Base-by-base conservation (phyloP, 2,797 vertebrate genomes). In the Macrochelys suwanniensis region DNA sequence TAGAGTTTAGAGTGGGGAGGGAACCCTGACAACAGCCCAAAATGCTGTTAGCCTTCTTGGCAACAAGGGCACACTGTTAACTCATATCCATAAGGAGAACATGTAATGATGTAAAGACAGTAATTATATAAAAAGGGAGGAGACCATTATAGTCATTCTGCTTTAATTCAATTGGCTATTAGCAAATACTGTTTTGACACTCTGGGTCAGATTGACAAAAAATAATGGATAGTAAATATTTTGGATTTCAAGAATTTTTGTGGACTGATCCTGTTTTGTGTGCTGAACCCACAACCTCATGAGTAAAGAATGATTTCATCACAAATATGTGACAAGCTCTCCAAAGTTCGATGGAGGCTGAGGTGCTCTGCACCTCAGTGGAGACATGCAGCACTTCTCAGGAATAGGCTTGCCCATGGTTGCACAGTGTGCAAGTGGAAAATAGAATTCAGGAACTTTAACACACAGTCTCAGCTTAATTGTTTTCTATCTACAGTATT, bases 41-140 rank as follows among this genome's bases (percentile, higher is more conserved):
- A 47, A 47, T 47, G 47, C 47, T 47, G 47, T 47, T 47, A 47
- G 47, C 47, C 47, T 47, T 47, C 47, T 47, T 47, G 47, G 47
- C 47, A 47, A 47, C 47, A 47, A 47, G 47, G 47, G 47, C 47
- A 47, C 47, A 47, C 47, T 47, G 47, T 47, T 47, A 9, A 47
- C 47, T 47, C 47, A 47, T 47, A 47, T 47, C 47, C 47, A 47
- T 11, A 85, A 90, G 80, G 37, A 11, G n/a, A 45, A 90, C 31
- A 51, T 59, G 51, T n/a, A 37, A 84, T 82, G 17, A 80, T 56
- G 51, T n/a, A 37, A 84, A 91, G 26, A 82, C 79, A 82, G 59
- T 68, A 93, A n/a, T 87, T 81, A 7, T 33, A 68, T 37, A 61
- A 81, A 83, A 89, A 85, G 16, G 28, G 51, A 92, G 88, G 90